These are phyloP conservation scores for Brachyhypopomus gauderio DNA, from an alignment of 2,113 vertebrate species.

Conservation along the genomic window DNA sequence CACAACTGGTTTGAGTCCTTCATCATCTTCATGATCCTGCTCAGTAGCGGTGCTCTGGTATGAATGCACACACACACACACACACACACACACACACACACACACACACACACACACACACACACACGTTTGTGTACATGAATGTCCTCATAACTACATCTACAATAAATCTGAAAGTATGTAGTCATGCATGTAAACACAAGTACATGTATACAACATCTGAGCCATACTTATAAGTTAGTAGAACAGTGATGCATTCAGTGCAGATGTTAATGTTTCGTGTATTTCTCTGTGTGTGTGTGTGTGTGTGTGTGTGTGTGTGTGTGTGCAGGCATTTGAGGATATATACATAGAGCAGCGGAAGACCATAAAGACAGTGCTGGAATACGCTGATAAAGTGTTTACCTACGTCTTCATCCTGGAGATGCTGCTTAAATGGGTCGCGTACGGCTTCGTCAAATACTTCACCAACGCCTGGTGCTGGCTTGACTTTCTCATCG, in stretches of 20 bases:
- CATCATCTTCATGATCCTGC: constrained; percentile 99
- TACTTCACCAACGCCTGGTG: constrained; percentile 99
- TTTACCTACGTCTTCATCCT: constrained; percentile 98
- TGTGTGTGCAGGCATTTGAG: constrained; percentile 87
- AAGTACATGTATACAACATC: neutral
- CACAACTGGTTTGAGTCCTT: constrained; percentile 99
- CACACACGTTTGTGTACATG: neutral
- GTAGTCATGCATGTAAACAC: too few species aligned
- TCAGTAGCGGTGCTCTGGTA: constrained; percentile 97
- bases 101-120: neutral
- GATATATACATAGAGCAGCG: constrained; percentile 96
- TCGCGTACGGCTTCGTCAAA: constrained; percentile 93
- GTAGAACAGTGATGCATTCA: neutral
- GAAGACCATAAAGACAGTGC: constrained; percentile 89
- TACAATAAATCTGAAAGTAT: too few species aligned
- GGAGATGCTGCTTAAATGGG: constrained; percentile 99
- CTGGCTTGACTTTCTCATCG: constrained; percentile 98
- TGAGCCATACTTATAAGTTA: neutral
- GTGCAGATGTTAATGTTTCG: neutral
- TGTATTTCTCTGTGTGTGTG: constrained; percentile 19
- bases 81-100: neutral
- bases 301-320: constrained; percentile 27
- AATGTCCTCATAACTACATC: too few species aligned
- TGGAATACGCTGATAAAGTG: constrained; percentile 97
- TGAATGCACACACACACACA: constrained; percentile 58